Evolutionary conservation across 2,888 invertebrate genomes (phyloP).

Genomic region (Saturnia pavonia): DNA sequence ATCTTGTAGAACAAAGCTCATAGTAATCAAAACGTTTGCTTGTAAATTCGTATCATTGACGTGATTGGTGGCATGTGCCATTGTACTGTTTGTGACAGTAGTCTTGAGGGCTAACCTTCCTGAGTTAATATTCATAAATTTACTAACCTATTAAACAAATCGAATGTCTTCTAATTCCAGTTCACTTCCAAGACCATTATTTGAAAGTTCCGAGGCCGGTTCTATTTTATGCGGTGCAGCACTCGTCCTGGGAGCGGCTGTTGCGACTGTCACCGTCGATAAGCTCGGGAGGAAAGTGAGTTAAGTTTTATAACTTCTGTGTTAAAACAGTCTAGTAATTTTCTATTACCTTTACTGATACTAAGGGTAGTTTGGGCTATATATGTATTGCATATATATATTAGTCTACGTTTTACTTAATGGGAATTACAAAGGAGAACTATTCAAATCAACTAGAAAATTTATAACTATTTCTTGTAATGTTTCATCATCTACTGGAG

Average conservation of each 20-base stretch:
- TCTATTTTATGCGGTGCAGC: conserved; percentile 70
- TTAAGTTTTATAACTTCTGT: background rate
- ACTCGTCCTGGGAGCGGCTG: conserved; percentile 68
- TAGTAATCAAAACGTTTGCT: too few relatives aligned
- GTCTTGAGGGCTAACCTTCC: too few relatives aligned
- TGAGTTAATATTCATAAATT: too few relatives aligned
- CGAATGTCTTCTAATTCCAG: conserved; percentile 37
- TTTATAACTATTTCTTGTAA: too few relatives aligned
- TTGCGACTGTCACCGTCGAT: conserved; percentile 65
- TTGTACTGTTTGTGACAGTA: too few relatives aligned
- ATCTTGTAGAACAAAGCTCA: too few relatives aligned
- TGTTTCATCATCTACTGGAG: too few relatives aligned
- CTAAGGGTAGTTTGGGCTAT: background rate
- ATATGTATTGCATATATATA: background rate
- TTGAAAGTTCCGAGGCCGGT: conserved; percentile 65
- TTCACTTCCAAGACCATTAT: conserved; percentile 50
- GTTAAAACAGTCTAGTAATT: background rate
- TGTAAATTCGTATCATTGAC: too few relatives aligned
- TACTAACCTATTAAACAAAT: background rate
- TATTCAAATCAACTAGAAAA: too few relatives aligned
- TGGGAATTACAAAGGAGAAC: too few relatives aligned
- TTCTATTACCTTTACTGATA: background rate
- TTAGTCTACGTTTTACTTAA: too few relatives aligned
- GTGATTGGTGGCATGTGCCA: too few relatives aligned
- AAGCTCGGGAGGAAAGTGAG: conserved; percentile 69